A percentile compares a stretch with the other conserved stretches of the same genome.
Evolutionary conservation across 2,113 vertebrate genomes (phyloP).

Genomic region (Muntiacus reevesi): DNA sequence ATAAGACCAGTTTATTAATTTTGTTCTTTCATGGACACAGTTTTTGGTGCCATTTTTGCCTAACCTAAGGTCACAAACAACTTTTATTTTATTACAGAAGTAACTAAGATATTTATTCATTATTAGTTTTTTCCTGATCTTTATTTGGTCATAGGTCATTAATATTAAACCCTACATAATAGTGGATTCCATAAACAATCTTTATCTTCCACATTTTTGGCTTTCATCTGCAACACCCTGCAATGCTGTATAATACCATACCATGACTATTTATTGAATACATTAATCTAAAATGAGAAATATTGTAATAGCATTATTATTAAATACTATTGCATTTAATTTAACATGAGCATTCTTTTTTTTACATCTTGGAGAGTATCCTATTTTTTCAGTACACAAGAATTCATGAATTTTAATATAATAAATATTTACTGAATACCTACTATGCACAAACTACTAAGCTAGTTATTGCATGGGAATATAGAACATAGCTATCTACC

Average conservation of each 20-base stretch:
- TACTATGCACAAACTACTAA: background rate
- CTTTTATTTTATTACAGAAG: background rate
- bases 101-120: constrained; percentile 18
- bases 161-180: background rate
- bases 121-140: constrained; percentile 2
- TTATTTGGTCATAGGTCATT: background rate
- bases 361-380: background rate
- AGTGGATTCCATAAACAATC: background rate
- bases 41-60: background rate
- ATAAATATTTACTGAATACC: constrained; percentile 2
- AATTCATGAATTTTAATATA: constrained; percentile 15
- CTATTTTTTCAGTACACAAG: background rate
- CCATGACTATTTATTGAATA: constrained; percentile 9
- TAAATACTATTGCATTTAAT: constrained; percentile 6
- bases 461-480: background rate
- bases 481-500: background rate
- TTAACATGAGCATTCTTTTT: background rate
- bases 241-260: background rate
- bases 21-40: background rate
- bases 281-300: constrained; percentile 24
- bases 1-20: background rate
- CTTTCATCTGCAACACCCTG: background rate
- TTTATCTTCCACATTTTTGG: constrained; percentile 14
- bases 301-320: background rate
- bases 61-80: background rate